Conservation (phyloP, 2,797 vertebrate genomes). For the Picus viridis region DNA sequence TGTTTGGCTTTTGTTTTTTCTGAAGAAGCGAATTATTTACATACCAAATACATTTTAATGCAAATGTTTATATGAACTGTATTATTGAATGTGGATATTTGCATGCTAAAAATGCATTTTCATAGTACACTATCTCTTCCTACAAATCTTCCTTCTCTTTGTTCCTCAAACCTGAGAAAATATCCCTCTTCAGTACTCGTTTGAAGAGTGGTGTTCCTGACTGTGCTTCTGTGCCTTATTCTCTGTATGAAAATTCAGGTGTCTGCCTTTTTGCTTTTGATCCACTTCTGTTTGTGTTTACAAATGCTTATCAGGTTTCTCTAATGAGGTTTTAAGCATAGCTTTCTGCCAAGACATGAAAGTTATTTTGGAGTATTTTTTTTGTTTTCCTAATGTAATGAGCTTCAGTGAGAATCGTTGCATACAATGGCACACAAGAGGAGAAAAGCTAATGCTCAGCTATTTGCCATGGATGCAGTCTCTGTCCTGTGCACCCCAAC, state of each 20-base stretch:
- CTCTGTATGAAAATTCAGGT: slow-evolving; percentile 11
- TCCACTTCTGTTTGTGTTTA: slow-evolving; percentile 41
- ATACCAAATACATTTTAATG: not conserved
- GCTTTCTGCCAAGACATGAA: not conserved
- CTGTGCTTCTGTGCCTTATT: not conserved
- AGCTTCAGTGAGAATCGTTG: not conserved
- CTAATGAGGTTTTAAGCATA: not conserved
- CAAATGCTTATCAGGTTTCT: slow-evolving; percentile 26
- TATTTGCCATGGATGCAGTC: not conserved
- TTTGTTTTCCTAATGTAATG: not conserved
- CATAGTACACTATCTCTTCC: not conserved
- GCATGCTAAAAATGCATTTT: slow-evolving; percentile 30
- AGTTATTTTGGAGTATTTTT: not conserved
- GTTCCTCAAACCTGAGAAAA: slow-evolving; percentile 41
- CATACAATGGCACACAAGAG: not conserved
- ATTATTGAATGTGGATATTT: not conserved
- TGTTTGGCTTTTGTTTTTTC: not conserved
- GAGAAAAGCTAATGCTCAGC: not conserved
- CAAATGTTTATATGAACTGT: slow-evolving; percentile 24
- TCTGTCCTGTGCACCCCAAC: not conserved
- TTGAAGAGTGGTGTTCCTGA: not conserved
- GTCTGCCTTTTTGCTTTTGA: slow-evolving; percentile 49
- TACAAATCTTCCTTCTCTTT: slow-evolving; percentile 29
- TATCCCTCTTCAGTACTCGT: not conserved
- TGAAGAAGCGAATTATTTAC: slow-evolving; percentile 7